Evolutionary conservation across 2,888 invertebrate genomes (phyloP).

Genomic region (Drosophila sordidula): DNA sequence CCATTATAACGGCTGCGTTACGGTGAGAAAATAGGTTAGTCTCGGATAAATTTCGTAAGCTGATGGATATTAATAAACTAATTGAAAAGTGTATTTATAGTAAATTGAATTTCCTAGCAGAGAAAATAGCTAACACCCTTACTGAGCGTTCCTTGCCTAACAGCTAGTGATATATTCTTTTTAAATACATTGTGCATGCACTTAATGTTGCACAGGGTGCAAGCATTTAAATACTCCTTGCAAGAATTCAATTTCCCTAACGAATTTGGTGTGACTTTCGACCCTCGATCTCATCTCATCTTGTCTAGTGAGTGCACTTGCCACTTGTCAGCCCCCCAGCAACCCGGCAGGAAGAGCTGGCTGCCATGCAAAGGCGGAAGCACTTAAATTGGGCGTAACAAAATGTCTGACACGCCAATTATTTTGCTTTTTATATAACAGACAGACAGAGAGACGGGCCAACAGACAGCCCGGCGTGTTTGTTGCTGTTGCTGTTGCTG

Average conservation of each 20-base stretch:
- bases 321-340: constrained; percentile 36
- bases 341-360: constrained; percentile 26
- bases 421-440: constrained; percentile 75
- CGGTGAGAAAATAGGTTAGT: not conserved
- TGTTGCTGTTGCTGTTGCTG: constrained; percentile 22
- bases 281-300: constrained; percentile 29
- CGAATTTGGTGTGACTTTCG: constrained; percentile 43
- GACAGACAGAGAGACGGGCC: constrained; percentile 14
- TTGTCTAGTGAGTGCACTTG: constrained; percentile 45
- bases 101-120: constrained; percentile 1
- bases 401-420: constrained; percentile 80
- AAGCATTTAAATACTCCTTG: constrained; percentile 33
- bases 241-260: constrained; percentile 31
- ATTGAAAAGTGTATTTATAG: not conserved
- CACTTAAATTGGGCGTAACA: constrained; percentile 79
- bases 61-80: constrained; percentile 2
- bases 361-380: constrained; percentile 62
- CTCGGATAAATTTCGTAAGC: not conserved
- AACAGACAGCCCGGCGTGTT: constrained; percentile 22
- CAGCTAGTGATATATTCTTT: not conserved
- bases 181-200: constrained; percentile 7
- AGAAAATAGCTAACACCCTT: too few relatives aligned
- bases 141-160: not conserved
- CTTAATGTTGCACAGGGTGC: constrained; percentile 29
- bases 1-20: not conserved